These are phyloP conservation scores for Cryptoprocta ferox DNA, from an alignment of 2,797 vertebrate genomes.

Conservation along the genomic window DNA sequence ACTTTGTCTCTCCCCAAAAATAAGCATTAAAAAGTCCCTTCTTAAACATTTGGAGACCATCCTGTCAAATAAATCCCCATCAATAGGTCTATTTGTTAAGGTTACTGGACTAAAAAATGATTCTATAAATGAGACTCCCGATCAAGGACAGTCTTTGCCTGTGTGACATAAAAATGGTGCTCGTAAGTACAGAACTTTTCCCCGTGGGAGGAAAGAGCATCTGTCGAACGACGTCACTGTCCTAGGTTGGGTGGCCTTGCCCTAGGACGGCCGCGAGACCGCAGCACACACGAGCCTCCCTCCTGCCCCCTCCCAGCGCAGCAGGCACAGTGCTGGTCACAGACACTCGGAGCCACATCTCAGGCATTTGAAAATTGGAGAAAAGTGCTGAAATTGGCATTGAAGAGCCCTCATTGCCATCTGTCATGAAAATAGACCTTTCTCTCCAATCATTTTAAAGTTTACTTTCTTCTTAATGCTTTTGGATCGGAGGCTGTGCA, in stretches of 20 bases:
- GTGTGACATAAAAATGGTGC: not conserved
- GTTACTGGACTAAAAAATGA: not conserved
- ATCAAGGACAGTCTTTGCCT: not conserved
- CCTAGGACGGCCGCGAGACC: constrained; percentile 59
- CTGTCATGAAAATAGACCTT: constrained; percentile 83
- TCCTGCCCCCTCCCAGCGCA: constrained; percentile 31
- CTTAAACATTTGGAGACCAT: not conserved
- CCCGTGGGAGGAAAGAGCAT: rapidly evolving
- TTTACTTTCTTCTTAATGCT: constrained; percentile 83
- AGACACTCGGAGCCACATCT: constrained; percentile 68
- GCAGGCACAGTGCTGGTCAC: not conserved
- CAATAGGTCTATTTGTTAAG: not conserved
- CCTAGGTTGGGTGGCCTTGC: constrained; percentile 27
- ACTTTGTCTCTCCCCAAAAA: no score
- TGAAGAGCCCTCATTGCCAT: constrained; percentile 82
- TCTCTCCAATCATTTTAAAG: constrained; percentile 78
- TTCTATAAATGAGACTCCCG: not conserved
- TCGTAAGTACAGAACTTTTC: not conserved
- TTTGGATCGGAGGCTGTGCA: constrained; percentile 81
- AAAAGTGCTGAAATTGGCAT: constrained; percentile 76
- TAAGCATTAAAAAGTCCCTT: no score
- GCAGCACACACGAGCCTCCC: constrained; percentile 41
- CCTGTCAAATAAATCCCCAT: not conserved
- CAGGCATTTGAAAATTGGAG: constrained; percentile 74
- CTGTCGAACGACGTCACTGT: not conserved